These are phyloP conservation scores for Spisula solida DNA, from an alignment of 2,888 invertebrate genomes.

Conservation along the genomic window DNA sequence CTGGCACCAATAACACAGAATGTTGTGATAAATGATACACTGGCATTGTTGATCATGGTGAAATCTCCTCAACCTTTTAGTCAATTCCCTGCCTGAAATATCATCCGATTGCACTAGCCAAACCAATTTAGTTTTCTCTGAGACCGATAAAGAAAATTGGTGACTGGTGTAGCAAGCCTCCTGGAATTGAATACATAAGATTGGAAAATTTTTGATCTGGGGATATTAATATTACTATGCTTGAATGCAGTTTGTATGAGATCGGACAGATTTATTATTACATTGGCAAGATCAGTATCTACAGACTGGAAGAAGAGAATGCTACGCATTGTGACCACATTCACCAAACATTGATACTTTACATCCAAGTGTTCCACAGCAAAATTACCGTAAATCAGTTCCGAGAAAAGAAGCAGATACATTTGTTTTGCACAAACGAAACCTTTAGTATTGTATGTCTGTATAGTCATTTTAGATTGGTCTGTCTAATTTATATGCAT, in stretches of 20 bases:
- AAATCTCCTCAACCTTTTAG: not conserved
- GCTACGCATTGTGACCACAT: not conserved
- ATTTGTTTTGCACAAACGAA: not conserved
- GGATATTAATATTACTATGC: conserved; percentile 26
- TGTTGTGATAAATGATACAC: conserved; percentile 47
- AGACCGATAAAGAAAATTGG: conserved; percentile 10
- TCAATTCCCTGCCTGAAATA: conserved; percentile 17
- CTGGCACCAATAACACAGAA: conserved; percentile 27
- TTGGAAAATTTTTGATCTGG: not conserved
- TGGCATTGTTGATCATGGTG: conserved; percentile 28
- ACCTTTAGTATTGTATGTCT: not conserved
- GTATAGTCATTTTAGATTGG: not conserved
- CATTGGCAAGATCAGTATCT: not conserved
- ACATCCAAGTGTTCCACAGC: too few species aligned
- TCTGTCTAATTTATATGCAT: not conserved
- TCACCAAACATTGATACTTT: not conserved
- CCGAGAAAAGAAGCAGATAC: not conserved
- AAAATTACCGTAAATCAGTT: too few species aligned
- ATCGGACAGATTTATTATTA: conserved; percentile 27
- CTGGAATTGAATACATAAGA: conserved; percentile 24
- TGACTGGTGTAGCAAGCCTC: conserved; percentile 15
- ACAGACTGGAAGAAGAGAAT: not conserved
- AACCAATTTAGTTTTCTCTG: conserved; percentile 17
- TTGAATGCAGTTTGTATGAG: not conserved
- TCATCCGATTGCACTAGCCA: conserved; percentile 20